Base-by-base conservation (phyloP, 2,888 invertebrate species). In the Ophion ventricosus region DNA sequence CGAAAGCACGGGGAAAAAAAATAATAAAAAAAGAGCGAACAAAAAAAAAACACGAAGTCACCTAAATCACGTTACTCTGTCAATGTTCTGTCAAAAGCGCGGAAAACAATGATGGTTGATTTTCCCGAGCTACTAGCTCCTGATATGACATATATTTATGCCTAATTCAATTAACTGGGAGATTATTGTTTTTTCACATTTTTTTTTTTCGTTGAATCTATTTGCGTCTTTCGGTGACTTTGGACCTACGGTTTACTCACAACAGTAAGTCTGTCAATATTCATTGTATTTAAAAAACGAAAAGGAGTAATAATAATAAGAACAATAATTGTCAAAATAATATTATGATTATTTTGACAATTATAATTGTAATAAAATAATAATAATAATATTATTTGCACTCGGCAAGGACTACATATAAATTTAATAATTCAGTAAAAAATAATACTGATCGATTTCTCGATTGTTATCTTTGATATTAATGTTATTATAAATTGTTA, bases 11-110 rank as follows among this genome's bases (percentile, higher is more conserved):
- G 49, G 40, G 23, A 57, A 57, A 57, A 57, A 40, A 20, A 66
- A 63, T 66, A 40, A 73, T 11, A n/a, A 59, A 59, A 49, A 54
- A 67, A n/a, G 17, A 40, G 11, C n/a, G n/a, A 26, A 26, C 57
- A 11, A 25, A 35, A 35, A 17, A 1, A 11, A 49, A 49, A 49
- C 10, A 49, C 14, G 49, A 49, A 14, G 11, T 14, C 49, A 1
- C 2, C 11, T 49, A 49, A 49, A 49, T 14, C 29, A 4, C 7
- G 29, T 29, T 29, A 29, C 29, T 29, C 29, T 3, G 29, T 29
- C 29, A 29, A 29, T 4, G 4, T 5, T 29, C 29, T 29, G 29
- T 29, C 29, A 1, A 29, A 29, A 8, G 35, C 35, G 35, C 35
- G 35, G 35, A 35, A 35, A 8, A 8, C 8, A 35, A 35, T 35